phyloP scores from a whole-genome alignment of 2,888 invertebrate genomes.

The Lymantria monacha region DNA sequence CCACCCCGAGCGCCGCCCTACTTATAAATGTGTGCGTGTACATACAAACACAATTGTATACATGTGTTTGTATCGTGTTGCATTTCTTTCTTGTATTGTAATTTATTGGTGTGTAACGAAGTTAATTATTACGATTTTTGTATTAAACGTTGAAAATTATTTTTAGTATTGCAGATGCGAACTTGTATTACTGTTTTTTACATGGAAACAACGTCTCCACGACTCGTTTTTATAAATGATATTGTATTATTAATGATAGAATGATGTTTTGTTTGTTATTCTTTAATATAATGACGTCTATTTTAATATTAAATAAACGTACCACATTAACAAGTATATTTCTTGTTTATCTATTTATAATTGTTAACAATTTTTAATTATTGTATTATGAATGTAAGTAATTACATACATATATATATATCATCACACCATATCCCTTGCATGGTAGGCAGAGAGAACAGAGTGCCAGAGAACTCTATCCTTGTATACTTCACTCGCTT shows the following conservation, averaged over 20 bases:
- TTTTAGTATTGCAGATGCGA: conserved; percentile 72
- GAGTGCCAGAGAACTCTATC: too few relatives aligned
- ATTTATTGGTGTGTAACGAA: conserved; percentile 82
- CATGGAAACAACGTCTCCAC: conserved; percentile 52
- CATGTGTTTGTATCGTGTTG: conserved; percentile 62
- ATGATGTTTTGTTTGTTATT: conserved; percentile 33
- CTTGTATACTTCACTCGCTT: too few relatives aligned
- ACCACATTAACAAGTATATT: conserved; percentile 12
- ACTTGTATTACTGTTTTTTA: conserved; percentile 53
- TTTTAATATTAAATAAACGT: conserved; percentile 34
- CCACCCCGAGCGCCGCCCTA: conserved; percentile 37
- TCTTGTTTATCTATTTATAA: conserved; percentile 17
- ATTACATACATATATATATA: too few relatives aligned
- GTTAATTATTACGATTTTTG: conserved; percentile 83
- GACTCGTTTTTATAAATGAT: conserved; percentile 36
- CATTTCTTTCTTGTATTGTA: conserved; percentile 81
- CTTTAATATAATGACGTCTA: conserved; percentile 30
- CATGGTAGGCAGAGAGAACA: too few relatives aligned
- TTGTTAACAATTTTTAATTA: conserved; percentile 13
- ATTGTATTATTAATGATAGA: conserved; percentile 38
- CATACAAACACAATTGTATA: conserved; percentile 19
- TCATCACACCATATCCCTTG: too few relatives aligned
- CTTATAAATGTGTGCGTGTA: conserved; percentile 30
- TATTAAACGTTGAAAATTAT: conserved; percentile 82
- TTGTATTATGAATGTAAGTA: not conserved